Percentiles rank a stretch among this genome's conserved stretches.
Conservation (phyloP, 92 coral and sea anemone species). For the Pocillopora meandrina region DNA sequence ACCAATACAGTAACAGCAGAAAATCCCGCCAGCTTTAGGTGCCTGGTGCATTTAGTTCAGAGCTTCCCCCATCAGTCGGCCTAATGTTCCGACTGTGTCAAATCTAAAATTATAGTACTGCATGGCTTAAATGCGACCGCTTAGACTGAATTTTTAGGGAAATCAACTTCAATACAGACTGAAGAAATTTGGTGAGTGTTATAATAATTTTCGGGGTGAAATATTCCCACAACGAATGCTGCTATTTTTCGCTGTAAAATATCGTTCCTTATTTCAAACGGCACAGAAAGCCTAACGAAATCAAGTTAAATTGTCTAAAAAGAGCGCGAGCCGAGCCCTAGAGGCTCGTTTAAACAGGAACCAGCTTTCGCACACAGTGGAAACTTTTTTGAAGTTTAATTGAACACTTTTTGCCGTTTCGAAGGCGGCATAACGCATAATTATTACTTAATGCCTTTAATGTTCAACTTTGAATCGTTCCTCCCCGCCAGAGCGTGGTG, state of each 20-base stretch:
- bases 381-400: not conserved
- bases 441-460: slow-evolving; percentile 19
- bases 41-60: not conserved
- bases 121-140: too few relatives aligned
- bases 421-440: not conserved
- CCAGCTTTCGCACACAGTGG: not conserved
- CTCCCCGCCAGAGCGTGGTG: not conserved
- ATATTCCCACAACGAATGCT: too few relatives aligned
- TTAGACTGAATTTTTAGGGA: too few relatives aligned
- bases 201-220: too few relatives aligned
- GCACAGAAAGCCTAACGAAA: too few relatives aligned
- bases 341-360: not conserved
- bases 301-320: too few relatives aligned
- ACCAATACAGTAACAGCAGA: slow-evolving; percentile 19
- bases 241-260: too few relatives aligned
- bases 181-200: too few relatives aligned
- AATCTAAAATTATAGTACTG: not conserved
- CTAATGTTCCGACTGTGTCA: not conserved
- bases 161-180: too few relatives aligned
- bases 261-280: too few relatives aligned
- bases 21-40: not conserved
- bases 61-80: not conserved
- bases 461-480: slow-evolving; percentile 4
- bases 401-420: not conserved
- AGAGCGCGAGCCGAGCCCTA: not conserved